Base-by-base conservation (phyloP, 2,113 vertebrate genomes). In the Halichoerus grypus region DNA sequence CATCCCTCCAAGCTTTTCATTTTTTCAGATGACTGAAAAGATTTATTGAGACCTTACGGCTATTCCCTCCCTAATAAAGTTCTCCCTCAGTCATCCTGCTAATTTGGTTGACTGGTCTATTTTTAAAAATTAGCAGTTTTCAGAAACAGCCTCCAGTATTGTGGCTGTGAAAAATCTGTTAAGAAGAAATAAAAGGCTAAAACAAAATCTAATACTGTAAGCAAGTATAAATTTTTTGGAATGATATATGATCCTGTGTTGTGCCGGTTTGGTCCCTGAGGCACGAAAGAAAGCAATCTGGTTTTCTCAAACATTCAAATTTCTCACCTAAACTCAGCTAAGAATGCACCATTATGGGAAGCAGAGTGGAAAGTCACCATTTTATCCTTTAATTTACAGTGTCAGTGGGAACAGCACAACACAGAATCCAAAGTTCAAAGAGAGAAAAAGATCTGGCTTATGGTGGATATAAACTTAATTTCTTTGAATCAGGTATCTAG, bases 31-130 rank as follows among this genome's bases (percentile, higher is more conserved):
- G 96, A 97, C 81, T 77, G n/a, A 88, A 97, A 98, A 92, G 97
- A 97, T 93, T 95, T 82, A 97, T 89, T 94, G 59, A 94, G 92
- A 85, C 89, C 96, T 98, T 96, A 98, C 14, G 96, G 81, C 91
- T 95, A 53, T 71, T 97, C 9, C 36, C 88, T 46, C 94, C 81
- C 96, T 98, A 95, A 42, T 89, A 96, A 97, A 97, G 95, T 98
- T 96, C 97, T 98, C 91, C 51, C 74, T 98, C 97, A 93, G 82
- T 97, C 98, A 98, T 97, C 71, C 57, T 93, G 95, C 85, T 98
- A 98, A 98, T 98, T 97, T 97, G 90, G 97, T 97, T 97, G 97
- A 95, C 96, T 98, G 95, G 97, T 97, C 79, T 98, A 97, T 98
- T 98, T 98, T 95, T 98, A 91, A 88, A 94, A 86, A 90, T 61